A percentile compares a stretch with the other conserved stretches of the same genome.
phyloP scores from a whole-genome alignment of 1,140 invertebrate species.

The Eumeta japonica region DNA sequence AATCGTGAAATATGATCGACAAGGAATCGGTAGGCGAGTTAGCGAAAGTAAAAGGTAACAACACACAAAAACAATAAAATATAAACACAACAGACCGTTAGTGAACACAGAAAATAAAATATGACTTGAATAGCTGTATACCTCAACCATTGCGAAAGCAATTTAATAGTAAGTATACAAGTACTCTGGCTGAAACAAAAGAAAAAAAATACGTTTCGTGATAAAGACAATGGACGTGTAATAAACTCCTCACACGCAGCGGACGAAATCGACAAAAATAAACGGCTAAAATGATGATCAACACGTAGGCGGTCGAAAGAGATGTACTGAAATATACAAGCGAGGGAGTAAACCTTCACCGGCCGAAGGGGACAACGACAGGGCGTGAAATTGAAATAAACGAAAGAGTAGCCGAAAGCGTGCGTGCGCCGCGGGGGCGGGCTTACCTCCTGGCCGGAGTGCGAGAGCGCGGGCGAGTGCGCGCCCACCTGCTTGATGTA shows the following conservation, averaged over 20 bases:
- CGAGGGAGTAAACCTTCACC: constrained; percentile 1
- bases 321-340: background rate
- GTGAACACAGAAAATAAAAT: constrained; percentile 1
- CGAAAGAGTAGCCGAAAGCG: too few species aligned
- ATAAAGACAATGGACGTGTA: too few species aligned
- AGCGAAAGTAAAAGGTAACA: background rate
- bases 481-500: constrained; percentile 82
- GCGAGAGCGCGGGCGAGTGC: constrained; percentile 61
- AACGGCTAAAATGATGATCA: too few species aligned
- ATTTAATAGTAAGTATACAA: constrained; percentile 60
- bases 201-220: constrained; percentile 11
- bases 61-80: background rate
- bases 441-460: constrained; percentile 69
- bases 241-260: too few species aligned
- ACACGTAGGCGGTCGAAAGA: constrained; percentile 12
- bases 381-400: too few species aligned
- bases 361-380: too few species aligned
- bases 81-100: background rate
- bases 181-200: constrained; percentile 57
- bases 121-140: too few species aligned
- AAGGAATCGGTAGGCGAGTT: too few species aligned
- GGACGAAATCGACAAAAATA: constrained; percentile 14
- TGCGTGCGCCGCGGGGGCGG: too few species aligned
- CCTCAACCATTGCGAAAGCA: too few species aligned
- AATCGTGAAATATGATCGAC: background rate